A percentile compares a stretch with the other conserved stretches of the same genome.
Conservation (phyloP, 2,113 vertebrate genomes). For the Opisthocomus hoazin region DNA sequence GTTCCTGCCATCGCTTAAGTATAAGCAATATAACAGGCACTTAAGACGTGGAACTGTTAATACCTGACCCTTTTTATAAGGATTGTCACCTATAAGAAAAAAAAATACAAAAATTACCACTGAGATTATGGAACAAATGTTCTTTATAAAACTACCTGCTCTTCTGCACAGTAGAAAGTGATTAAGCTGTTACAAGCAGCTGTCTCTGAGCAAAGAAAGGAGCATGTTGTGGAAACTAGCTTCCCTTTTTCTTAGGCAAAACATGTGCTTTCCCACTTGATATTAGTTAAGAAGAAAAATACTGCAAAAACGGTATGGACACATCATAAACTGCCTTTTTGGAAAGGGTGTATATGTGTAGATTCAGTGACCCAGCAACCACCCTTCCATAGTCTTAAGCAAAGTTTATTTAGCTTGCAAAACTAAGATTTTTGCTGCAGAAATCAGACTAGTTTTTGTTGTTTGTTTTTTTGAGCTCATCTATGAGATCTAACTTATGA, state of each 20-base stretch:
- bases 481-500: not conserved
- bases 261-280: not conserved
- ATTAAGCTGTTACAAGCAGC: not conserved
- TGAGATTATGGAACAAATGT: not conserved
- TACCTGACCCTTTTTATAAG: not conserved
- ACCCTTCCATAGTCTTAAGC: not conserved
- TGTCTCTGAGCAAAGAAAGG: not conserved
- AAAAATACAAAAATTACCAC: not conserved
- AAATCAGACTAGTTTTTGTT: not conserved
- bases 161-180: not conserved
- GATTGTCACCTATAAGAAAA: not conserved
- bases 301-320: not conserved
- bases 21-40: constrained; percentile 15
- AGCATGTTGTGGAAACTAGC: not conserved
- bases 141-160: not conserved
- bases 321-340: not conserved
- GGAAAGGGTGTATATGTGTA: not conserved
- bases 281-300: not conserved
- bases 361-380: not conserved
- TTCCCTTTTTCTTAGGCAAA: not conserved
- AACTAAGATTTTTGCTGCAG: not conserved
- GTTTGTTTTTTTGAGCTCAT: not conserved
- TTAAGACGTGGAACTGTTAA: not conserved
- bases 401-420: not conserved
- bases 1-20: not conserved